Evolutionary conservation across 2,113 vertebrate genomes (phyloP), one percentile per base, ranked within the genome.

Genomic region (Cercopithecus mona): DNA sequence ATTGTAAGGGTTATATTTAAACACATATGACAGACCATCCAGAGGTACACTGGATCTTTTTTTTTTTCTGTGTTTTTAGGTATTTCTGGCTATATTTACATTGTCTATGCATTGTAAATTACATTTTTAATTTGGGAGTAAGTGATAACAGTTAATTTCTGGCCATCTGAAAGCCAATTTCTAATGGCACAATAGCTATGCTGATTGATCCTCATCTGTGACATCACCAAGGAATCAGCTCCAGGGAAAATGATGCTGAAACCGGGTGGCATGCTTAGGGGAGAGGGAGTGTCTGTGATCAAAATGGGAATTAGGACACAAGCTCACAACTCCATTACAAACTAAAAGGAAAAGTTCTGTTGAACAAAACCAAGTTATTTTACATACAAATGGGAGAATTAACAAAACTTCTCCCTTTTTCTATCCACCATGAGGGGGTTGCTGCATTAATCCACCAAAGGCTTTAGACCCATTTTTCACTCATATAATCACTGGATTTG

Each of bases 81-180:
- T 88, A 76, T 16, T 79, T n/a, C 48, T 83, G 43, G 57, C n/a
- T 82, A 95, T 95, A 73, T 10, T 70, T 82, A 57, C 23, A 85
- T 30, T 48, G 80, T 76, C 73, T 94, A 52, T 38, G 27, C 16
- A 43, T 16, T 59, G 32, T 48, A 73, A 89, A 95, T 89, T 94
- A n/a, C 38, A 93, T 73, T 35, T 38, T 87, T 4, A 59, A 93
- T 81, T 83, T 8, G 72, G 89, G 43, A 96, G 52, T 35, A 66
- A 43, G 72, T 66, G 8, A 1, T 88, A 91, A 52, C 8, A 61
- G 83, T 52, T 75, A 91, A 70, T 94, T 96, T 89, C 95, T 30
- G 76, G 93, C 97, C 40, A 72, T 85, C 40, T 96, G 66, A 85
- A 90, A 78, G 45, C 35, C 61, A 17, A 72, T 81, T 97, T 96